Base-by-base conservation (phyloP, 2,797 vertebrate genomes). In the Erpetoichthys calabaricus region DNA sequence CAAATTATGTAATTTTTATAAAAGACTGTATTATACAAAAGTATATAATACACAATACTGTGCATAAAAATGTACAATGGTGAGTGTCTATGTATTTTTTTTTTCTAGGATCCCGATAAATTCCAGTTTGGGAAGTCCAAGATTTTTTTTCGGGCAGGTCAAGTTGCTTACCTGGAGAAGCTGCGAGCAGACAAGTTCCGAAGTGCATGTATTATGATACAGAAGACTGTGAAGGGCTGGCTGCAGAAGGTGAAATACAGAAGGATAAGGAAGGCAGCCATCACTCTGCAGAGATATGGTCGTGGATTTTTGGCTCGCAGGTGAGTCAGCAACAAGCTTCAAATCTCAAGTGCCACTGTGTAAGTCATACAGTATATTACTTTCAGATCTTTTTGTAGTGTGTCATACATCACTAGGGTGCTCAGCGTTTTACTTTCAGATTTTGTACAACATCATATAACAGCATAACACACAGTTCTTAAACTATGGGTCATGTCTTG, bases 111-210 rank as follows among this genome's bases (percentile, higher is more conserved):
- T 56, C 83, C 90, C 0, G 95, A 98, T 79, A 91, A 91, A 85
- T 97, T 92, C 83, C 94, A 96, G 80, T 92, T 96, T 59, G 95
- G 95, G 43, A 85, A 79, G 68, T 91, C 86, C 5, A 97, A 98
- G 86, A 98, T 98, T 78, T 98, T 98, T 80, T 97, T 98, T 83
- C 83, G 93, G 45, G 92, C 95, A 0, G 95, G 94, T 9, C 94
- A 98, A 75, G 94, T 98, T 62, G 94, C 94, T 1, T 97, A 93
- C 74, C 80, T 98, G 77, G 95, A 98, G 80, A 97, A 94, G 65
- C 80, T 98, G 4, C 64, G 94, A 2, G 87, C 91, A 0, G 91
- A 96, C 60, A 91, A 83, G 70, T 92, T 97, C 77, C 88, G 94
- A 4, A 77, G 81, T 0, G 94, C 94, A 58, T 96, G 91, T 57